Conservation (phyloP, 1,140 invertebrate species). For the Cyclargus thomasi region DNA sequence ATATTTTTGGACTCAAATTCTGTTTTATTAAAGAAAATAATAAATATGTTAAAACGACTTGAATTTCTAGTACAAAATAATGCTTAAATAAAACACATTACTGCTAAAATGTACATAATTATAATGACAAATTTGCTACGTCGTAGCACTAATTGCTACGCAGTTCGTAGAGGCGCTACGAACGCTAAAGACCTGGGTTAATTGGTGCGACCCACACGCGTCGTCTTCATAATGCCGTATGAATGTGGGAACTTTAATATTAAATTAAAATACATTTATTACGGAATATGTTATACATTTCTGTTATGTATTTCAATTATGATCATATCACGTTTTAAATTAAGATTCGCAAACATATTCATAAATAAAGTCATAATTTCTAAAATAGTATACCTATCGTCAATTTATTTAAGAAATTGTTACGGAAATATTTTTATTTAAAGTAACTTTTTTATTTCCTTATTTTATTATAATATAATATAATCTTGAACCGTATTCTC, state of each 20-base stretch:
- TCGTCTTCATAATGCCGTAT: constrained; percentile 2
- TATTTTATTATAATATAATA: neutral
- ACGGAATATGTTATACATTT: constrained; percentile 8
- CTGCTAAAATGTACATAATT: constrained; percentile 7
- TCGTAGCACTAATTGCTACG: constrained; percentile 69
- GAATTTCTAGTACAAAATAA: neutral
- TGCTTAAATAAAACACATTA: neutral
- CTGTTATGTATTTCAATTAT: constrained; percentile 15
- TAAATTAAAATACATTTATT: neutral
- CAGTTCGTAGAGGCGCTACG: constrained; percentile 55
- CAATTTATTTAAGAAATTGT: too few relatives aligned
- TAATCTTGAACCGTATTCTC: too few relatives aligned
- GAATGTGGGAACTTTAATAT: neutral
- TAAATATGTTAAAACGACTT: neutral
- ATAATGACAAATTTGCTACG: constrained; percentile 33
- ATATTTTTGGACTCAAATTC: too few relatives aligned
- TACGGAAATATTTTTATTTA: neutral
- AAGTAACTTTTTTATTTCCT: neutral
- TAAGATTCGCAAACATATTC: too few relatives aligned
- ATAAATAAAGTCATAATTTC: too few relatives aligned
- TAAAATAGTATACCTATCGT: too few relatives aligned
- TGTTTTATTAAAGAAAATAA: neutral
- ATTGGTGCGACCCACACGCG: constrained; percentile 42
- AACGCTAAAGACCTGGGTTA: constrained; percentile 57
- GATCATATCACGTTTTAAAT: neutral